These are phyloP conservation scores for Ptychochromis oligacanthus DNA, from an alignment of 2,113 vertebrate genomes.

Conservation along the genomic window DNA sequence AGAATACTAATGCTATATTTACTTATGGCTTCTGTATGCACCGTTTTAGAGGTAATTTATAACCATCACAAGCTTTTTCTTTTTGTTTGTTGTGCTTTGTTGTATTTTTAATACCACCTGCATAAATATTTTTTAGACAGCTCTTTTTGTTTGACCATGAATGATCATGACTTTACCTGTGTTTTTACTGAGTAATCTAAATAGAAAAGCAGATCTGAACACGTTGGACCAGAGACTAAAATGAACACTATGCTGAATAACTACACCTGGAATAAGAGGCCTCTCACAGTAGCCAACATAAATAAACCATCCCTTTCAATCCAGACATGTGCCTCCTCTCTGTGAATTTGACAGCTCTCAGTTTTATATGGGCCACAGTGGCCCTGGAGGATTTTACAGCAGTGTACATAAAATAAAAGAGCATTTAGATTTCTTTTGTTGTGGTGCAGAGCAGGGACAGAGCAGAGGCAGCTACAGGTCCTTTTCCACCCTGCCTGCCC, in stretches of 20 bases:
- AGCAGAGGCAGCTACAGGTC: constrained; percentile 56
- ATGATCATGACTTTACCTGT: not conserved
- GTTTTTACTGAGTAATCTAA: not conserved
- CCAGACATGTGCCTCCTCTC: constrained; percentile 42
- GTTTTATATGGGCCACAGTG: constrained; percentile 67
- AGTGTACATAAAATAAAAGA: constrained; percentile 73
- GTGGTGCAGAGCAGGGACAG: constrained; percentile 51
- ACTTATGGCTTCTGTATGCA: not conserved
- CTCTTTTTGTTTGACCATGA: not conserved
- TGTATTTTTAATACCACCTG: constrained; percentile 8
- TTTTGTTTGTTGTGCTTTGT: constrained; percentile 3
- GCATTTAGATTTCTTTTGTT: constrained; percentile 76
- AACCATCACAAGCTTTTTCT: not conserved
- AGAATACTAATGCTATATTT: not conserved
- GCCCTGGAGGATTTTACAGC: constrained; percentile 70
- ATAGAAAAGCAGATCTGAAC: not conserved
- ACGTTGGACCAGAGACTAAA: not conserved
- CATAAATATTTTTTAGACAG: not conserved
- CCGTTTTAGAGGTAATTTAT: not conserved
- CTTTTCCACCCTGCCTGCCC: constrained; percentile 35
- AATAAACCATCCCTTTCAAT: constrained; percentile 63
- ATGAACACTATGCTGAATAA: constrained; percentile 14
- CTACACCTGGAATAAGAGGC: constrained; percentile 37
- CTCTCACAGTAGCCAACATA: constrained; percentile 52
- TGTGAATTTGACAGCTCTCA: constrained; percentile 63